Percentiles rank a stretch among this genome's conserved stretches.
These are phyloP conservation scores for Myotis davidii DNA, from an alignment of 2,113 vertebrate genomes.

Conservation along the genomic window DNA sequence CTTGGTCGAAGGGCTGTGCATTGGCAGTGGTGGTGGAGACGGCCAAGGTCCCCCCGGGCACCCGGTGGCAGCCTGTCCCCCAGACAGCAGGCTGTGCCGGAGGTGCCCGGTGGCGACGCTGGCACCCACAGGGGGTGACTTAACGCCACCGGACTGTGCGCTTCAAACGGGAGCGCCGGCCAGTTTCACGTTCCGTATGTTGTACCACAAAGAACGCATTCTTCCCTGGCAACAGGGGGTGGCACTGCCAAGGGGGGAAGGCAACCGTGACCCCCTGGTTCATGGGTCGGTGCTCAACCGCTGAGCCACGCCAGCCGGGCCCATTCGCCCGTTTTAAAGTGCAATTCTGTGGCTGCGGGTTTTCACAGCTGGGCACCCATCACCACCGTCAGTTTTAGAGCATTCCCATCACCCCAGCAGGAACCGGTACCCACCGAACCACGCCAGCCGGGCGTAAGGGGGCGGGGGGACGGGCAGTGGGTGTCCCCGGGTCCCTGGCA, in stretches of 20 bases:
- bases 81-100: background rate
- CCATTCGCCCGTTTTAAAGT: background rate
- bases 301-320: background rate
- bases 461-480: background rate
- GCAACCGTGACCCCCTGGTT: too few relatives aligned
- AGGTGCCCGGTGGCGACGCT: accelerated
- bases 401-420: background rate
- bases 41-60: background rate
- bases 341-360: background rate
- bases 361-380: background rate
- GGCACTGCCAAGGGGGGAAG: background rate
- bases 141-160: background rate
- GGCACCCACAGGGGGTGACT: background rate
- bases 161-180: background rate
- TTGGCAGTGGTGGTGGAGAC: background rate
- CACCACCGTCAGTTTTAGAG: too few relatives aligned
- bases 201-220: background rate
- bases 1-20: background rate
- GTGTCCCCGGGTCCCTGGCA: background rate
- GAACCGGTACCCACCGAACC: background rate
- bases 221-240: background rate
- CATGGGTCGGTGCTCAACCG: too few relatives aligned
- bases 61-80: too few relatives aligned
- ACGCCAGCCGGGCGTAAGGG: too few relatives aligned
- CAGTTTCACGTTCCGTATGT: background rate